These are phyloP conservation scores for Chaetorhynchus papuensis DNA, from an alignment of 2,113 vertebrate genomes.

Conservation along the genomic window DNA sequence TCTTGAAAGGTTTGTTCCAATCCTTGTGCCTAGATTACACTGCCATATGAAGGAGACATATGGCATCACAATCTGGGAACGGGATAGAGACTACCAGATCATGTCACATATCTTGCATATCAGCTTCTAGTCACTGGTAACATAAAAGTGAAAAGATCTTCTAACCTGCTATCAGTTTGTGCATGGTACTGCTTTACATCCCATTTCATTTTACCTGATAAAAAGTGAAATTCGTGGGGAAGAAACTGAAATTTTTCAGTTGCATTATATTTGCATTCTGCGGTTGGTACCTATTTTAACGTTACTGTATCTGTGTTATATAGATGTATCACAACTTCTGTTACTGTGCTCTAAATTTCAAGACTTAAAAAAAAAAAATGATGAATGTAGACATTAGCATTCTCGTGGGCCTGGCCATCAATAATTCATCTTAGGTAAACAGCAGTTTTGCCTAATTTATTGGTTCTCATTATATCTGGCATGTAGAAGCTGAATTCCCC, in stretches of 20 bases:
- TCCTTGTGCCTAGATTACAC: background rate
- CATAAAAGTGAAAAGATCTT: background rate
- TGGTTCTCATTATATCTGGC: conserved; percentile 77
- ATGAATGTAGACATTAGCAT: conserved; percentile 77
- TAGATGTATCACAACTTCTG: conserved; percentile 69
- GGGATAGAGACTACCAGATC: background rate
- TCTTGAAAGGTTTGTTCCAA: background rate
- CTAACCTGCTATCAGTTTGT: background rate
- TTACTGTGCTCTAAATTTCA: conserved; percentile 69
- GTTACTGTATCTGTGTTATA: conserved; percentile 70
- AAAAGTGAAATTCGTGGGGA: conserved; percentile 25
- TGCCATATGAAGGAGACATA: background rate
- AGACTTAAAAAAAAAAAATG: conserved; percentile 41
- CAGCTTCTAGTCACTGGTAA: background rate
- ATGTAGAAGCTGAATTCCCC: conserved; percentile 64
- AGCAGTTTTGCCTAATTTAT: conserved; percentile 80
- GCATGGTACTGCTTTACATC: background rate
- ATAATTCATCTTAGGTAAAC: conserved; percentile 80
- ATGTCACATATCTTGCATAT: background rate
- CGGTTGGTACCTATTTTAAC: conserved; percentile 52
- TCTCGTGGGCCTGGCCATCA: conserved; percentile 69
- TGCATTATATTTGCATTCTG: conserved; percentile 64
- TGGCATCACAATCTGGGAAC: background rate
- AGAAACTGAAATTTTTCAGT: conserved; percentile 33
- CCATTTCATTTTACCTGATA: background rate